These are phyloP conservation scores for Troilus luridus DNA, from an alignment of 2,888 invertebrate species.

Conservation along the genomic window DNA sequence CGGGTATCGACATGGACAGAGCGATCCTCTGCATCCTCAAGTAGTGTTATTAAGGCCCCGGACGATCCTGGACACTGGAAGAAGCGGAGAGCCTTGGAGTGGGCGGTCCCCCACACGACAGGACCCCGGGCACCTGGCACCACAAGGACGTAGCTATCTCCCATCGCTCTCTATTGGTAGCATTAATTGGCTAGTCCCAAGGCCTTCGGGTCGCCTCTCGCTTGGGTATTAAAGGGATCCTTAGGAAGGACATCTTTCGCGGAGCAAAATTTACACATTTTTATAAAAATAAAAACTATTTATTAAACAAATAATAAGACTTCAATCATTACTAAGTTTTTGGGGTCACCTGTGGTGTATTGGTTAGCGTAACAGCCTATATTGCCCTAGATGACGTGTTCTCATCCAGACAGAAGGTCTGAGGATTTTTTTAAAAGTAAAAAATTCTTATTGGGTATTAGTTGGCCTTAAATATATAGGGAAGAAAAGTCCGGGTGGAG, in stretches of 20 bases:
- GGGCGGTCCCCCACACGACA: conserved; percentile 55
- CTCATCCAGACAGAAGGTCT: too few relatives aligned
- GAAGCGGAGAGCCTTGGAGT: conserved; percentile 42
- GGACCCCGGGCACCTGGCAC: conserved; percentile 29
- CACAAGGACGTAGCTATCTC: conserved; percentile 4
- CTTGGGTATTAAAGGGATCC: background rate
- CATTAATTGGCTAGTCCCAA: background rate
- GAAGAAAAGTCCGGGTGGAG: too few relatives aligned
- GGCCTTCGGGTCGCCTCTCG: background rate
- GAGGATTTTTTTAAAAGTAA: too few relatives aligned
- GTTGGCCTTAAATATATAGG: too few relatives aligned
- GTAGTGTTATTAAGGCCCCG: background rate
- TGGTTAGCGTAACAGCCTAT: too few relatives aligned
- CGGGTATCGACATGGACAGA: too few relatives aligned
- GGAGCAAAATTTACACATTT: background rate
- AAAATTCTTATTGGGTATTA: too few relatives aligned
- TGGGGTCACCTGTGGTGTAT: too few relatives aligned
- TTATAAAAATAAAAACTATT: too few relatives aligned
- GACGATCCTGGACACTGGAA: background rate
- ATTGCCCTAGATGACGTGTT: too few relatives aligned
- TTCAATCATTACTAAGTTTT: too few relatives aligned
- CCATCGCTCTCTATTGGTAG: conserved; percentile 33
- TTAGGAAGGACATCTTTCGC: background rate
- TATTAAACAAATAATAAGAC: too few relatives aligned
- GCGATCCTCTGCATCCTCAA: background rate